Base-by-base conservation (phyloP, 2,888 invertebrate species). In the Eumerus sabulonum region DNA sequence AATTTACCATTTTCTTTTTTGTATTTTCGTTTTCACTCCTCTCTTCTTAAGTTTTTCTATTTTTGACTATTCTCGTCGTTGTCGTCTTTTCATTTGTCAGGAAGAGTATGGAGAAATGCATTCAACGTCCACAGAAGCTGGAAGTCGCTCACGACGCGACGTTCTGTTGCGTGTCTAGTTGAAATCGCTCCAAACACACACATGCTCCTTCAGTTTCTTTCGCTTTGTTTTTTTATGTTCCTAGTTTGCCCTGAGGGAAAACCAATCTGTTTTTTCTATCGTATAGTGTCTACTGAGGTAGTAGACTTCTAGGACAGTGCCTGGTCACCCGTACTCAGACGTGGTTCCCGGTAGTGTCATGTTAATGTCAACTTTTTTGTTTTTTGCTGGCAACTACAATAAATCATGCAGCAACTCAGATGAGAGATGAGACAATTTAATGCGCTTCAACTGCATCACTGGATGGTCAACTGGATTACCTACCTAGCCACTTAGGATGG, bases 71-170 rank as follows among this genome's bases (percentile, higher is more conserved):
- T 35, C 35, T 47, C 12, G 14, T 9, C 42, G 36, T 19, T 50
- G 53, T 62, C 40, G 62, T 66, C 64, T 48, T 60, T 66, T 60
- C 45, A 76, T 64, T 76, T 76, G 76, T 60, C 48, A 64, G 54
- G 59, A 66, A 71, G 27, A 27, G 7, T 27, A 7, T 66, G 54
- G 64, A 19, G 57, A 71, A 71, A 64, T 60, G 54, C 59, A 70
- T 71, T 54, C 54, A 60, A 44, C 44, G 13, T 35, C 60, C 36
- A 17, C 40, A 53, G 60, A 48, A 70, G 54, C 19, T 50, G 40
- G 35, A 45, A 11, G 64, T 64, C 45, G 64, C 38, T 72, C 50
- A 60, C 66, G 76, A 76, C 66, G 72, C 66, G 76, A 76, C 66
- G 72, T 76, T 66, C 27, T 48, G 45, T 72, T 66, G 62, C 76